Evolutionary conservation across 2,888 invertebrate species (phyloP).

Genomic region (Pogonocherus hispidulus): DNA sequence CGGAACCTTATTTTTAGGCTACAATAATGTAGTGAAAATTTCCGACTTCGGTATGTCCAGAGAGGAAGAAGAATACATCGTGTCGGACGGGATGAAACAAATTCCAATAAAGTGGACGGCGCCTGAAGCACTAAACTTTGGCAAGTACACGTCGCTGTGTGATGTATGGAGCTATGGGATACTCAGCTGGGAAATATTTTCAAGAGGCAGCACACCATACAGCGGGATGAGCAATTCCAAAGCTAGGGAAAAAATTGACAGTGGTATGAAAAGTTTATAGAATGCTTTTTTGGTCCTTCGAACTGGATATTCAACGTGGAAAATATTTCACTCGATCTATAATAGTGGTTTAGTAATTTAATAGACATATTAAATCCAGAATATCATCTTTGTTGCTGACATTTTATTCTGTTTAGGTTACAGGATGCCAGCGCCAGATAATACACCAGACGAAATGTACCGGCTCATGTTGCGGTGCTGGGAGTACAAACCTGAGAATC

Average conservation of each 20-base stretch:
- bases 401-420: constrained; percentile 85
- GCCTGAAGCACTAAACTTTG: constrained; percentile 95
- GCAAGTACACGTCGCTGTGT: constrained; percentile 91
- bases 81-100: constrained; percentile 98
- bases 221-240: constrained; percentile 94
- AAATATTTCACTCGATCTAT: no score
- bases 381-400: no score
- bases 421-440: constrained; percentile 92
- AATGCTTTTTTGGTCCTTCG: no score
- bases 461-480: constrained; percentile 93
- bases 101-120: constrained; percentile 99
- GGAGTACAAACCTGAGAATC: constrained; percentile 92
- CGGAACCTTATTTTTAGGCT: constrained; percentile 68
- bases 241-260: constrained; percentile 93
- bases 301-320: no score
- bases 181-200: constrained; percentile 97
- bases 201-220: constrained; percentile 93
- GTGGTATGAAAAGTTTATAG: constrained; percentile 73
- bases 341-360: no score
- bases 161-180: constrained; percentile 99
- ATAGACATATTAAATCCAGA: no score
- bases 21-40: constrained; percentile 92
- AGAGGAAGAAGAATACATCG: constrained; percentile 96
- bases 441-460: constrained; percentile 91
- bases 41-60: constrained; percentile 99